phyloP scores from a whole-genome alignment of 2,888 invertebrate genomes.

The Pseudococcus longispinus region DNA sequence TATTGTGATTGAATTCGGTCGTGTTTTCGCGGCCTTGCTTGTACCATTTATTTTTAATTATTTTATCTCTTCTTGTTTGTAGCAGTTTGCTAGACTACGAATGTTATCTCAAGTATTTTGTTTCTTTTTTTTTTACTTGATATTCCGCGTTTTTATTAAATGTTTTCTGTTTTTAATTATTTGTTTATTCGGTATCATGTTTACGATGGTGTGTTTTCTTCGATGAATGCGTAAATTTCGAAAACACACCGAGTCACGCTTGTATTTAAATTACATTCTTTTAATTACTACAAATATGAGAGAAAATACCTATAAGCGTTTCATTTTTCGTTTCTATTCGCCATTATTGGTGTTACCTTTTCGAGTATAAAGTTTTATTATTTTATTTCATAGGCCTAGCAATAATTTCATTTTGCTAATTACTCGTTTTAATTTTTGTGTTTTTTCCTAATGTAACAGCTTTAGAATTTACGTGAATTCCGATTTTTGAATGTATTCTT shows the following conservation, averaged over 20 bases:
- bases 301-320: neutral
- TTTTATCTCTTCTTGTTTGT: neutral
- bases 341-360: neutral
- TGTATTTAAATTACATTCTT: neutral
- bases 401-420: constrained; percentile 3
- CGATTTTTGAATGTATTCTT: neutral
- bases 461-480: constrained; percentile 17
- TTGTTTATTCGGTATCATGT: too few relatives aligned
- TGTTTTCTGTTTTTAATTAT: neutral
- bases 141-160: neutral
- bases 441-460: neutral
- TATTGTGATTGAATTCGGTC: constrained; percentile 11
- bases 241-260: neutral
- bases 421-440: constrained; percentile 2
- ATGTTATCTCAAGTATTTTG: neutral
- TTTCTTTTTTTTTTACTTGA: neutral
- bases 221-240: neutral
- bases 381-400: neutral
- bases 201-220: neutral
- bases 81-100: neutral
- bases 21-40: neutral
- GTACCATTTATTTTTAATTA: constrained; percentile 16
- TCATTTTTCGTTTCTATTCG: neutral
- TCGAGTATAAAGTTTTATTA: neutral
- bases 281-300: neutral